Evolutionary conservation across 2,113 vertebrate species (phyloP), one percentile per base, ranked within the genome.

Genomic region (Cochlearius cochlearius): DNA sequence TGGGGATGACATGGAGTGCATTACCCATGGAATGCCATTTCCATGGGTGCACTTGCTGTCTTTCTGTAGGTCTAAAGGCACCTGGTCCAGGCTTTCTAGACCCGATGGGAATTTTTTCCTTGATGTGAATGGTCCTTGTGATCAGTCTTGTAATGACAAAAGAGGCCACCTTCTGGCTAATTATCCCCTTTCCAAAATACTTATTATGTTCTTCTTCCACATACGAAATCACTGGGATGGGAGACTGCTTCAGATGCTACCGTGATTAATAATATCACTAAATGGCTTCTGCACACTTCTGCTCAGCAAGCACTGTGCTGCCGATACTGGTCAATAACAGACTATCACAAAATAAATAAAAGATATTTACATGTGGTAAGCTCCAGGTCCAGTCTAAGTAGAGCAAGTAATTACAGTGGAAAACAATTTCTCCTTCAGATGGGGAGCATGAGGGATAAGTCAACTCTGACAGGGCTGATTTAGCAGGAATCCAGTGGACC

Each of bases 391-490:
- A 82, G 30, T 32, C 75, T 84, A 69, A 91, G 25, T n/a, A 74
- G 53, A 83, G 16, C 27, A 75, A 92, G 63, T 88, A 73, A 94
- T 93, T 89, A 88, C 55, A 94, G 50, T 92, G 59, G 52, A 90
- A 96, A 96, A 87, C 32, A 88, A 86, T 71, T 91, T 86, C n/a
- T 79, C 76, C 74, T 92, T 96, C 71, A 86, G 60, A 68, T 58
- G 27, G 7, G 72, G 34, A 92, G 18, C 30, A 36, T 11, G 32
- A 90, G 32, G 41, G 45, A 72, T 91, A 92, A 93, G 50, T 68
- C 64, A 88, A 21, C 34, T 63, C 50, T 69, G 77, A 20, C 38
- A 56, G 41, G 38, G n/a, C 59, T 86, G 84, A 94, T 93, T 63
- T 88, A 81, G 60, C 55, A 88, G 45, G 55, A 91, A 85, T 83